Evolutionary conservation across 2,888 invertebrate species (phyloP).

Genomic region (Amiota communis): DNA sequence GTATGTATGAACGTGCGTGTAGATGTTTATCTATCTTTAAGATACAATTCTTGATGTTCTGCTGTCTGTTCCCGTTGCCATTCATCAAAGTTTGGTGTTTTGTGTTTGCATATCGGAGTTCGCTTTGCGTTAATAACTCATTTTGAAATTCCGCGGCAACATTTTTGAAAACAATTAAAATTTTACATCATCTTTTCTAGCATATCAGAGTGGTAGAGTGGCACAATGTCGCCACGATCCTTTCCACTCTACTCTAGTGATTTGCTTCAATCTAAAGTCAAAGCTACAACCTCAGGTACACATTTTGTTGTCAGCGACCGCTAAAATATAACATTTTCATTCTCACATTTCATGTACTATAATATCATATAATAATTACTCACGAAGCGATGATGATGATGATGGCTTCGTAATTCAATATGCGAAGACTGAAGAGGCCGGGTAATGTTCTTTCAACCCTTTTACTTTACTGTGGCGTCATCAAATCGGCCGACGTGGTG

Average conservation of each 20-base stretch:
- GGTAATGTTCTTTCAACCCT: conserved; percentile 21
- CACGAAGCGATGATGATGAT: not conserved
- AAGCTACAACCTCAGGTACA: not conserved
- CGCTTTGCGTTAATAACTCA: conserved; percentile 68
- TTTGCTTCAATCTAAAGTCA: too few species aligned
- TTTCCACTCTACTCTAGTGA: not conserved
- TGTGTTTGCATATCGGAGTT: conserved; percentile 37
- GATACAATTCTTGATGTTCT: conserved; percentile 13
- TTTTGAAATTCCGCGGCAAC: conserved; percentile 68
- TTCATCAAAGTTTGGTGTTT: not conserved
- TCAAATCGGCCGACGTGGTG: too few species aligned
- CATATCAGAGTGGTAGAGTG: not conserved
- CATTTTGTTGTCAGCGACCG: not conserved
- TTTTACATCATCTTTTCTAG: conserved; percentile 45
- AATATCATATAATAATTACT: conserved; percentile 10
- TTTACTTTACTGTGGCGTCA: not conserved
- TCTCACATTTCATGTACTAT: conserved; percentile 4
- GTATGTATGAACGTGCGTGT: conserved; percentile 8
- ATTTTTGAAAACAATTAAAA: conserved; percentile 68
- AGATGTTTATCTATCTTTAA: conserved; percentile 23
- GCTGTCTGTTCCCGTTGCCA: not conserved
- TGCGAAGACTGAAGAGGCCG: not conserved
- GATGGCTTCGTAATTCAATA: not conserved
- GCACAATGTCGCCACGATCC: not conserved
- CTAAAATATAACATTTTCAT: conserved; percentile 5